Percentiles rank a stretch among this genome's conserved stretches.
Conservation (phyloP, 2,113 vertebrate species). For the Mixornis gularis region DNA sequence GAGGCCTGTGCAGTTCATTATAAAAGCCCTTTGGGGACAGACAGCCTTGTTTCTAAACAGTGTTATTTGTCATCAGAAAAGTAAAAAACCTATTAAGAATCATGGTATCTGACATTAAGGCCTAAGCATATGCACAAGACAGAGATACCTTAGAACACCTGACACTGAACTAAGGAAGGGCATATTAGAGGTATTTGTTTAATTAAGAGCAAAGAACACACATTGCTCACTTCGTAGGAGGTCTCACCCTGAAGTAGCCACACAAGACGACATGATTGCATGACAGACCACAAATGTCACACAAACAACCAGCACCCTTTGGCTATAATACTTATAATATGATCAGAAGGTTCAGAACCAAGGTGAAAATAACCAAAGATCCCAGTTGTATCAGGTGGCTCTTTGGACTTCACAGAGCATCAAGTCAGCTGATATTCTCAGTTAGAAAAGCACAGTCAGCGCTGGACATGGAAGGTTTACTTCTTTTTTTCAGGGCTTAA, state of each 20-base stretch:
- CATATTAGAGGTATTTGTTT: background rate
- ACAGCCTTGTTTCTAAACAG: background rate
- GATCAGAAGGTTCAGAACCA: background rate
- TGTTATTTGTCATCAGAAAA: background rate
- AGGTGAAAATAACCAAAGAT: background rate
- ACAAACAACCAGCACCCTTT: background rate
- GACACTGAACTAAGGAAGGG: background rate
- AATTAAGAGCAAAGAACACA: background rate
- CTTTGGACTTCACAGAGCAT: background rate
- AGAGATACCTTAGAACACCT: background rate
- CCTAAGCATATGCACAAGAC: background rate
- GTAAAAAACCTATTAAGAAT: background rate
- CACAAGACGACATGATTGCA: background rate
- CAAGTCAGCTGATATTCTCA: background rate
- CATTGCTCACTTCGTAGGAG: background rate
- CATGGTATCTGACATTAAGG: background rate
- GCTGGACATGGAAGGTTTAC: background rate
- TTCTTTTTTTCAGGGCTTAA: background rate
- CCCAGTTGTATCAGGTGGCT: background rate
- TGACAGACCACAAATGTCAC: background rate
- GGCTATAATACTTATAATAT: background rate
- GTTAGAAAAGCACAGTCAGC: background rate
- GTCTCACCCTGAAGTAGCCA: background rate
- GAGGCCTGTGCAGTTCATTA: background rate
- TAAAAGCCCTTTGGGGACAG: background rate